Conservation (phyloP, 2,113 vertebrate species). For the Cephalopholis sonnerati region DNA sequence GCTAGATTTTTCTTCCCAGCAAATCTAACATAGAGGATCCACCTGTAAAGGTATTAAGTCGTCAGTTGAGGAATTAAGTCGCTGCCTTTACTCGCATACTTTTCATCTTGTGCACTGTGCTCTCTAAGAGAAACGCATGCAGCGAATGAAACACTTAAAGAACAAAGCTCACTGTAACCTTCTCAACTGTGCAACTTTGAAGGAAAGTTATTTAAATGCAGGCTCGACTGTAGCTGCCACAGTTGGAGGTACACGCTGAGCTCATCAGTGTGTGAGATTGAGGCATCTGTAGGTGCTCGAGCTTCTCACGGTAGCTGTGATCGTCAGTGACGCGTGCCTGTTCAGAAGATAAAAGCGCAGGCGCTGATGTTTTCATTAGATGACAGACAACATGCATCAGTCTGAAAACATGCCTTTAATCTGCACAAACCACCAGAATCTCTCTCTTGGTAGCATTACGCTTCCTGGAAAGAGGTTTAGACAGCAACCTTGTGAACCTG, state of each 20-base stretch:
- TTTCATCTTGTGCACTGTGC: background rate
- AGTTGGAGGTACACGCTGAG: constrained; percentile 12
- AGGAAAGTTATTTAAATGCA: constrained; percentile 18
- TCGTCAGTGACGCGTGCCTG: constrained; percentile 43
- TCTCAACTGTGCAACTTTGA: constrained; percentile 2
- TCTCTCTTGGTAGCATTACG: background rate
- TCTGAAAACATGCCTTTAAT: constrained; percentile 54
- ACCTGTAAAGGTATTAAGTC: no score
- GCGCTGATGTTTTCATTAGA: constrained; percentile 57
- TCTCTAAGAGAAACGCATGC: background rate
- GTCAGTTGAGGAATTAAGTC: background rate
- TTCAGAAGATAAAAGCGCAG: constrained; percentile 57
- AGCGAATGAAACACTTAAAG: background rate
- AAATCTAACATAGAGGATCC: background rate
- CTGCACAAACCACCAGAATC: constrained; percentile 34
- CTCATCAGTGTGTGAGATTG: constrained; percentile 36
- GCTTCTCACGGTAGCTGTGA: constrained; percentile 47
- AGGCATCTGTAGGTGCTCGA: constrained; percentile 30
- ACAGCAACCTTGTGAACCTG: constrained; percentile 26
- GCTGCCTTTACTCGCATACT: background rate
- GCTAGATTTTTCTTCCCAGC: background rate
- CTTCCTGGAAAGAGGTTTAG: constrained; percentile 27
- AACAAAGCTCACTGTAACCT: constrained; percentile 16
- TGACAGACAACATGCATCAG: constrained; percentile 50
- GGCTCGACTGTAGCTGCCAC: background rate